phyloP scores from a whole-genome alignment of 2,888 invertebrate species.

The Parasteatoda lunata region DNA sequence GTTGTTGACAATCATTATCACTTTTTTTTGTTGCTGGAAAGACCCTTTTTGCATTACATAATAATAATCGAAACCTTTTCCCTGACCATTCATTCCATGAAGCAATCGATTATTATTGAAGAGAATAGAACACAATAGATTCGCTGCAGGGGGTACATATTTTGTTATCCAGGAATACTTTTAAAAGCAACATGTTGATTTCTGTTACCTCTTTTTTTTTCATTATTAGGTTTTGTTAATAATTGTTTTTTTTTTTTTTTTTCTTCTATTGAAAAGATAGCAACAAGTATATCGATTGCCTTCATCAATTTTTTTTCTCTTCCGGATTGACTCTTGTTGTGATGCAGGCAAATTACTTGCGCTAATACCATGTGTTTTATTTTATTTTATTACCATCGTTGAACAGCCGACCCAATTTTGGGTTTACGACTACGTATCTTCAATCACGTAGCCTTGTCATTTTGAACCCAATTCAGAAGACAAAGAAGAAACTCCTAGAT shows the following conservation, averaged over 20 bases:
- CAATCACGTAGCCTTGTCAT: too few species aligned
- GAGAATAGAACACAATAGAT: slow-evolving; percentile 16
- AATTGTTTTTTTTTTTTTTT: slow-evolving; percentile 17
- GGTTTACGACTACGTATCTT: too few species aligned
- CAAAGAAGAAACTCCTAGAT: too few species aligned
- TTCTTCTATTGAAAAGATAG: not conserved
- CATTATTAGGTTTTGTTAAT: slow-evolving; percentile 6
- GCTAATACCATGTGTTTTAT: too few species aligned
- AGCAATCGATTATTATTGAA: not conserved
- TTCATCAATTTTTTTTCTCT: not conserved
- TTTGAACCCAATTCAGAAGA: too few species aligned
- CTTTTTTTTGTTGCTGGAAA: not conserved
- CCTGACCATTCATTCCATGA: not conserved
- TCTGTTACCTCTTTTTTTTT: not conserved
- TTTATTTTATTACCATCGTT: too few species aligned
- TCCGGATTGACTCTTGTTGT: not conserved
- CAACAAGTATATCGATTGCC: slow-evolving; percentile 2
- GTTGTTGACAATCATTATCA: not conserved
- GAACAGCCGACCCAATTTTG: too few species aligned
- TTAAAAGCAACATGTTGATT: not conserved
- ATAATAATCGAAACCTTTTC: not conserved
- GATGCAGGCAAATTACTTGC: too few species aligned
- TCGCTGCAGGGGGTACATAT: slow-evolving; percentile 57
- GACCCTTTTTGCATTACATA: not conserved
- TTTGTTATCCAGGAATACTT: slow-evolving; percentile 32